phyloP scores from a whole-genome alignment of 2,797 vertebrate genomes.

The Enteromius paludinosus region DNA sequence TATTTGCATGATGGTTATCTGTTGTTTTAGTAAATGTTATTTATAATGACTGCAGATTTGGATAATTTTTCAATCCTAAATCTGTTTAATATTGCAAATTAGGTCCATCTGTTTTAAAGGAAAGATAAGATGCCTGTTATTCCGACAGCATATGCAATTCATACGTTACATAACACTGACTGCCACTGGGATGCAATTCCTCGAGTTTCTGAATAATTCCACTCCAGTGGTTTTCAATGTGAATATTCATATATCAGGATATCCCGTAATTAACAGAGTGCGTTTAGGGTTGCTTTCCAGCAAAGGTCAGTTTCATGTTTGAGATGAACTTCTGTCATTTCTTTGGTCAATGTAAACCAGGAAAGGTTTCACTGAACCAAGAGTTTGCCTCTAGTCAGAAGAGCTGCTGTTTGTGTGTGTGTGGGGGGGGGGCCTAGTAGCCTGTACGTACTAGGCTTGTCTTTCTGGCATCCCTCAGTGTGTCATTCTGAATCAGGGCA shows the following conservation, averaged over 20 bases:
- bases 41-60: not conserved
- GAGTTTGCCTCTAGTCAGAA: conserved; percentile 21
- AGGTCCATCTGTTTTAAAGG: not conserved
- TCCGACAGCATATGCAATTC: not conserved
- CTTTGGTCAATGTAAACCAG: not conserved
- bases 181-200: conserved; percentile 23
- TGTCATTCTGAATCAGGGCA: conserved; percentile 51
- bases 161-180: conserved; percentile 29
- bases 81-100: not conserved
- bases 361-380: conserved; percentile 25
- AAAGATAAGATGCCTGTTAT: not conserved
- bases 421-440: too few species aligned
- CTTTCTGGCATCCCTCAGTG: conserved; percentile 41
- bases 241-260: conserved; percentile 17
- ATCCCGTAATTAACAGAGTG: conserved; percentile 4
- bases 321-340: conserved; percentile 1
- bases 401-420: conserved; percentile 16
- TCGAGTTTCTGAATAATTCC: conserved; percentile 19
- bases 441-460: not conserved
- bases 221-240: not conserved
- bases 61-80: not conserved
- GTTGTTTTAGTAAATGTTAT: not conserved
- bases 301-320: conserved; percentile 36
- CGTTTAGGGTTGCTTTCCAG: conserved; percentile 14
- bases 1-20: too few species aligned